Conservation (phyloP, 2,888 invertebrate genomes). For the Bimastos eiseni region DNA sequence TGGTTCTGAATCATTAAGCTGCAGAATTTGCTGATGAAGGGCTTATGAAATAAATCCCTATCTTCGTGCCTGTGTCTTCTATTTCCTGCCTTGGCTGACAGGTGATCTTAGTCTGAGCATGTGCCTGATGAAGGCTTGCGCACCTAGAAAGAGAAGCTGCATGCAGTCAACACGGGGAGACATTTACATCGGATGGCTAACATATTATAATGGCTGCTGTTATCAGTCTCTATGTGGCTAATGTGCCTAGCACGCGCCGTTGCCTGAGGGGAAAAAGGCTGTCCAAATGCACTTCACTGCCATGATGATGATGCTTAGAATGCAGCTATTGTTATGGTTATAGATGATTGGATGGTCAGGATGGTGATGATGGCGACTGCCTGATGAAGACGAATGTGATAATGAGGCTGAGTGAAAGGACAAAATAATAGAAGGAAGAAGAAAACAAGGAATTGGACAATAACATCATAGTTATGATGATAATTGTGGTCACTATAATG, state of each 20-base stretch:
- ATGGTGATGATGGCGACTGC: neutral
- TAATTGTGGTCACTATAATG: neutral
- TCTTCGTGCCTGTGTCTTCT: neutral
- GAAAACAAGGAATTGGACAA: neutral
- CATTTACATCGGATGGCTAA: neutral
- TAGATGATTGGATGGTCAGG: neutral
- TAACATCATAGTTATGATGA: neutral
- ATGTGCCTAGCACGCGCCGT: neutral
- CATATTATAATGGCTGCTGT: conserved; percentile 3
- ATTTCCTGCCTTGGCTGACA: neutral
- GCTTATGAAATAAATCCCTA: neutral
- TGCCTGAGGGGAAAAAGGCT: neutral
- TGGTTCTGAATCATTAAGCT: neutral
- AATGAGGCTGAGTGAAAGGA: neutral
- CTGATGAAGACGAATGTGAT: neutral
- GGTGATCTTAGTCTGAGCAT: neutral
- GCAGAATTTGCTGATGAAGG: conserved; percentile 5
- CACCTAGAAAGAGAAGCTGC: neutral
- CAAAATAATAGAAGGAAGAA: neutral
- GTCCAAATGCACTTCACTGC: neutral
- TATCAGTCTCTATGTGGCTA: neutral
- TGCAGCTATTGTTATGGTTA: conserved; percentile 13
- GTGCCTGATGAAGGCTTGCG: neutral
- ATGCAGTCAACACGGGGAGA: neutral
- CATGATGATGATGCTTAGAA: neutral